Evolutionary conservation across 2,113 vertebrate species (phyloP), one percentile per base, ranked within the genome.

Genomic region (Hippolais icterina): DNA sequence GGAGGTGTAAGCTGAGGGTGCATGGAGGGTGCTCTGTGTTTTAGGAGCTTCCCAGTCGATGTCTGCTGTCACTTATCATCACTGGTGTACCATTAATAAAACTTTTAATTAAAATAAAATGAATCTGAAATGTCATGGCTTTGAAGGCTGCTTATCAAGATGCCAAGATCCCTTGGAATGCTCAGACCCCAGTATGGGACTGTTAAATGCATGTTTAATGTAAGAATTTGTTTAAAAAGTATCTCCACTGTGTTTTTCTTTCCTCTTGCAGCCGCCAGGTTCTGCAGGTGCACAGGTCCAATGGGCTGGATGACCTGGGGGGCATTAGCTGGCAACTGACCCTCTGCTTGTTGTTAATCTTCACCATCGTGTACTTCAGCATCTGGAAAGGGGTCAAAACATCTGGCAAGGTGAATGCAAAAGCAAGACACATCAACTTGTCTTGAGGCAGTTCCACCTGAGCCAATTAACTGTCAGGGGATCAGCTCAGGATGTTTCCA

Each of bases 341-440:
- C 52, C 98, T 99, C 91, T 99, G 99, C 91, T 98, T 99, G 87
- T 95, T 99, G 97, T 97, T 99, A 71, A 99, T 99, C 98, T 99
- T 99, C 98, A 98, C 98, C 76, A 92, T 99, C 3, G 98, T 99
- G 92, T 99, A 99, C 98, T 99, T 99, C 97, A 99, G 99, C 97
- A 99, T 99, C 98, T 99, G 99, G 99, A 99, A 99, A 97, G 99
- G 99, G 54, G 99, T 99, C 96, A 99, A 99, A 98, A 99, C 99
- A 75, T 99, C 99, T 89, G 99, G 99, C 97, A 99, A 99, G 99
- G 99, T 99, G 89, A 90, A 87, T 90, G 64, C 23, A 49, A 85
- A 81, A 87, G 83, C 81, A 83, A 61, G 41, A 94, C 46, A 64
- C 39, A 37, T n/a, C 66, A 53, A 8, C 19, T 46, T 42, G 90